Evolutionary conservation across 2,797 vertebrate genomes (phyloP).

Genomic region (Pampus argenteus): DNA sequence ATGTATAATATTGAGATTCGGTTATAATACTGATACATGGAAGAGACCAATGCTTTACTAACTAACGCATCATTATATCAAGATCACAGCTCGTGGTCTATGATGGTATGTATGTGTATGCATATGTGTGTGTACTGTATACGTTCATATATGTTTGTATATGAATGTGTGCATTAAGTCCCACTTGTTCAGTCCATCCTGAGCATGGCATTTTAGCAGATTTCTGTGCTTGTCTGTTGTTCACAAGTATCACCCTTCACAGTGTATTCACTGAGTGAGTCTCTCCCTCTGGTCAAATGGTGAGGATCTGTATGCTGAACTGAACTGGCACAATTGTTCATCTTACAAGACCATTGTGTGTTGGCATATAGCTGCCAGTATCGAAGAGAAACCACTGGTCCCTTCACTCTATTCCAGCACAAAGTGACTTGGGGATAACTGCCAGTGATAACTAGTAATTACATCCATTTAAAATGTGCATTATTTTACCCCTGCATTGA

Average conservation of each 20-base stretch:
- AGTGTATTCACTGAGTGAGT: constrained; percentile 18
- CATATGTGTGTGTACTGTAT: not conserved
- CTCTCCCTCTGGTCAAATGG: constrained; percentile 36
- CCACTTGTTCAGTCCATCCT: constrained; percentile 4
- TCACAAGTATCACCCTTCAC: constrained; percentile 39
- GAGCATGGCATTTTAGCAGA: not conserved
- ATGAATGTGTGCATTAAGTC: not conserved
- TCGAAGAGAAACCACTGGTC: constrained; percentile 70
- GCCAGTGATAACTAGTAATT: constrained; percentile 88
- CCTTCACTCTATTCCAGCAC: constrained; percentile 78
- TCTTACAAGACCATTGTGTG: constrained; percentile 57
- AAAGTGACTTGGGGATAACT: constrained; percentile 81
- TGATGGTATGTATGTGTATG: constrained; percentile 5
- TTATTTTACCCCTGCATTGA: constrained; percentile 87
- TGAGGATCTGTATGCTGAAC: constrained; percentile 57
- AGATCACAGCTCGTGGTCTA: constrained; percentile 43
- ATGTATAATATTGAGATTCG: constrained; percentile 44
- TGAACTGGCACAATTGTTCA: constrained; percentile 51
- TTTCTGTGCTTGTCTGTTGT: constrained; percentile 23
- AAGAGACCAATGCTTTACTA: constrained; percentile 63
- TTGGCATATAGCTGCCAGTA: constrained; percentile 60
- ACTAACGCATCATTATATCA: constrained; percentile 63
- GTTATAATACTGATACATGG: constrained; percentile 59
- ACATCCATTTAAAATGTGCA: constrained; percentile 90
- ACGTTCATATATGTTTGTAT: not conserved